Evolutionary conservation across 2,113 vertebrate species (phyloP).

Genomic region (Lepisosteus oculatus): DNA sequence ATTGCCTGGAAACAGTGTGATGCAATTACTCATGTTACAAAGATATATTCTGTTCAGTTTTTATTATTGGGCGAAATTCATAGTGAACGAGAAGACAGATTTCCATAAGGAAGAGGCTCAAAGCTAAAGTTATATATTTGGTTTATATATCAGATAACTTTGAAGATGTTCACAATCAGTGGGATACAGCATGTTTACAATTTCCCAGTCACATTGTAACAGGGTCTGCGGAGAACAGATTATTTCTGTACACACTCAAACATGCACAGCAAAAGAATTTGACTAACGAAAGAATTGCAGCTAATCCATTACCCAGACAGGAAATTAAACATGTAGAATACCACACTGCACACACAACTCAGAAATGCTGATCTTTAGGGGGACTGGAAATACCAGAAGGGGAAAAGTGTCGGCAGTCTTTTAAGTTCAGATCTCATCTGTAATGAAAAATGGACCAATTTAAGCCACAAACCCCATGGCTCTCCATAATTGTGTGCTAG

Average conservation of each 20-base stretch:
- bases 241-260: slow-evolving; percentile 5
- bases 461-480: slow-evolving; percentile 5
- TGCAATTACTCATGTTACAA: too few species aligned
- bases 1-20: too few species aligned
- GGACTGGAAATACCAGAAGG: neutral
- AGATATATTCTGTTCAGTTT: too few species aligned
- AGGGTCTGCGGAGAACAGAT: too few species aligned
- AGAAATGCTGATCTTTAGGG: neutral
- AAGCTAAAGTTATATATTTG: neutral
- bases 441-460: slow-evolving; percentile 20
- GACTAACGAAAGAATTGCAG: neutral
- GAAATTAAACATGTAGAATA: neutral
- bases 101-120: too few species aligned
- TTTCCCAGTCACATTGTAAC: too few species aligned
- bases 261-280: neutral
- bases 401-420: slow-evolving; percentile 1
- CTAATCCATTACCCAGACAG: slow-evolving; percentile 4
- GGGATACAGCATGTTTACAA: too few species aligned
- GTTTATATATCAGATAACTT: neutral
- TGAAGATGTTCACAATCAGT: neutral
- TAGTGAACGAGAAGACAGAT: too few species aligned
- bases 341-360: neutral
- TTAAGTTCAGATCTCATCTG: slow-evolving; percentile 9
- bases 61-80: too few species aligned
- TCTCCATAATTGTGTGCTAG: neutral